Percentiles rank a stretch among this genome's conserved stretches.
Conservation (phyloP, 2,113 vertebrate genomes). For the Psilopsiagon aurifrons region DNA sequence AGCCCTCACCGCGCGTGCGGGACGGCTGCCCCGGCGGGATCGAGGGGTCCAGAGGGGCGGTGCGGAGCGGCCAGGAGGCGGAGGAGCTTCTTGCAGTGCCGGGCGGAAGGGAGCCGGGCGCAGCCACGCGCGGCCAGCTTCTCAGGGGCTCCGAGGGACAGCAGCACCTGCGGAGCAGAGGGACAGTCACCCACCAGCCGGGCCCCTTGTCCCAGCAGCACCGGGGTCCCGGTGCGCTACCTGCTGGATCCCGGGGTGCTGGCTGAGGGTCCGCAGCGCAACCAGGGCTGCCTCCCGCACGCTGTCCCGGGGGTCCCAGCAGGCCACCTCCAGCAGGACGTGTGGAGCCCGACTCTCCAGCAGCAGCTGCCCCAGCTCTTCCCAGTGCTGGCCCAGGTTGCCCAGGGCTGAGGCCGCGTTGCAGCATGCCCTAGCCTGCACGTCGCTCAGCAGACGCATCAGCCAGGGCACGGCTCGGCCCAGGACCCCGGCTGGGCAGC, state of each 20-base stretch:
- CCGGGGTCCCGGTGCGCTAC: slow-evolving; percentile 3
- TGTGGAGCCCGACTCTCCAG: slow-evolving; percentile 61
- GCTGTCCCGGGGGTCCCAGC: slow-evolving; percentile 59
- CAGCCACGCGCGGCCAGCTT: slow-evolving; percentile 38
- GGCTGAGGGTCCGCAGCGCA: slow-evolving; percentile 69
- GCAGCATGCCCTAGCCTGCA: slow-evolving; percentile 62
- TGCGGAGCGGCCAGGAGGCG: slow-evolving; percentile 43
- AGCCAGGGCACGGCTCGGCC: slow-evolving; percentile 62
- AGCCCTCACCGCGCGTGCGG: not conserved
- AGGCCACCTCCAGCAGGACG: slow-evolving; percentile 70
- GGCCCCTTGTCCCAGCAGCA: not conserved
- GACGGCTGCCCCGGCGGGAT: fast-evolving
- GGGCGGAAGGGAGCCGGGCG: slow-evolving; percentile 2
- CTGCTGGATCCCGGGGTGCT: slow-evolving; percentile 67
- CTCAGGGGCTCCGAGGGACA: slow-evolving; percentile 71
- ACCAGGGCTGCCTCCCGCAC: slow-evolving; percentile 75
- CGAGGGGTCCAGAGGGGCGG: not conserved
- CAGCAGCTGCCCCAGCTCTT: slow-evolving; percentile 55
- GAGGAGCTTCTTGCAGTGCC: slow-evolving; percentile 69
- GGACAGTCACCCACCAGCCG: not conserved
- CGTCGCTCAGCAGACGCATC: slow-evolving; percentile 60
- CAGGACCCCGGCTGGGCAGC: not conserved
- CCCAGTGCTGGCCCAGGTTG: slow-evolving; percentile 63
- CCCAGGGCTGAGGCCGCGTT: slow-evolving; percentile 74
- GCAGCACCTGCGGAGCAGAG: slow-evolving; percentile 64